Percentiles rank a stretch among this genome's conserved stretches.
These are phyloP conservation scores for Heterohyrax brucei DNA, from an alignment of 2,797 vertebrate genomes.

Conservation along the genomic window DNA sequence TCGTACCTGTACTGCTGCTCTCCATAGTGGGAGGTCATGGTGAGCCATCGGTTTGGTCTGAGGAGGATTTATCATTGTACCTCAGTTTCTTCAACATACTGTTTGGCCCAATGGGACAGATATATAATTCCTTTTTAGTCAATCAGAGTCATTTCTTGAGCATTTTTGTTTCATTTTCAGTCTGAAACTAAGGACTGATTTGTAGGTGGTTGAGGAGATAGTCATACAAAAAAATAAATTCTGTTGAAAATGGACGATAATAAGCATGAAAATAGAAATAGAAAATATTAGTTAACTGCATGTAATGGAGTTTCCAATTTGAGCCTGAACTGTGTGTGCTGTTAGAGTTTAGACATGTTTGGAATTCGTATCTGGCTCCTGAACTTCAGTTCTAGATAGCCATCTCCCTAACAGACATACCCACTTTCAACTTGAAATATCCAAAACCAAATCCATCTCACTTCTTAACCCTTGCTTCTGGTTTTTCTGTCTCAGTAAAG, in stretches of 20 bases:
- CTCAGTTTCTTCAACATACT: not conserved
- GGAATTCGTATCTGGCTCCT: not conserved
- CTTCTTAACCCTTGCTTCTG: not conserved
- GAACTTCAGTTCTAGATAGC: conserved; percentile 1
- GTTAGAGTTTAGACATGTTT: not conserved
- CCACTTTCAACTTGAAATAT: conserved; percentile 11
- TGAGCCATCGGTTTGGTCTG: not conserved
- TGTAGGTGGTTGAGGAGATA: not conserved
- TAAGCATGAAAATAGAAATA: conserved; percentile 4
- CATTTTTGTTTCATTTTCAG: not conserved
- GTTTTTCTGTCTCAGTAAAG: not conserved
- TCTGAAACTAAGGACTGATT: not conserved
- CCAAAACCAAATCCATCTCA: not conserved
- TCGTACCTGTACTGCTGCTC: not conserved
- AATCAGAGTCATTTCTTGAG: conserved; percentile 3
- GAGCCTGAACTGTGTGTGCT: conserved; percentile 19
- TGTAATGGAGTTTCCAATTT: conserved; percentile 23
- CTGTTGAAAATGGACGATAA: not conserved
- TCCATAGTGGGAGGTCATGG: not conserved
- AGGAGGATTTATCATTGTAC: not conserved
- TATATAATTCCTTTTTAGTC: not conserved
- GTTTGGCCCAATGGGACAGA: not conserved
- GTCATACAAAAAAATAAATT: not conserved
- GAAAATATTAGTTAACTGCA: not conserved
- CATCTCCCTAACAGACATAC: not conserved